phyloP scores from a whole-genome alignment of 2,113 vertebrate species.

The Corvus cornix region DNA sequence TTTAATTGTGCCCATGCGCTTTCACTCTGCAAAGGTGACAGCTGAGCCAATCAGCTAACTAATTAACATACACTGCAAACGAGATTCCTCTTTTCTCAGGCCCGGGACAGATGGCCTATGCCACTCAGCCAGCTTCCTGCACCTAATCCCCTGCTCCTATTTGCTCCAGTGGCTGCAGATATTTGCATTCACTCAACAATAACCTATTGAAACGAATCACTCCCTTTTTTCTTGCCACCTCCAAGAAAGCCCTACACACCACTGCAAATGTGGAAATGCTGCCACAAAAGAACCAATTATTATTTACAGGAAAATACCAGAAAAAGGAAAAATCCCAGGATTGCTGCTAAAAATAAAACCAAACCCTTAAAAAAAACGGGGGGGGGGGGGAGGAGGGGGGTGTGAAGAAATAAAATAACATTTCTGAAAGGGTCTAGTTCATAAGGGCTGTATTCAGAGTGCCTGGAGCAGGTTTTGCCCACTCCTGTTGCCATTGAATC shows the following conservation, averaged over 20 bases:
- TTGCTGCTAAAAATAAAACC: neutral
- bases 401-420: neutral
- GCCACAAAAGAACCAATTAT: conserved; percentile 55
- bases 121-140: conserved; percentile 68
- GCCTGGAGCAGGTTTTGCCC: neutral
- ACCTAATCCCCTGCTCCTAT: conserved; percentile 66
- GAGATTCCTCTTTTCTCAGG: conserved; percentile 72
- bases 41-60: conserved; percentile 68
- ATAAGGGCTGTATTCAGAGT: neutral
- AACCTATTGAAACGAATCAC: conserved; percentile 66
- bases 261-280: conserved; percentile 40
- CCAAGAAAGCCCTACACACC: conserved; percentile 30
- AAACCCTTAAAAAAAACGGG: neutral
- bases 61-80: conserved; percentile 75
- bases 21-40: conserved; percentile 64
- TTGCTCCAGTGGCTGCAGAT: conserved; percentile 66
- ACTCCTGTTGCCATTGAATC: neutral
- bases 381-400: too few species aligned
- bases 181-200: conserved; percentile 73
- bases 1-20: conserved; percentile 54
- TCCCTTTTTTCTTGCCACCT: conserved; percentile 62
- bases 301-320: conserved; percentile 48
- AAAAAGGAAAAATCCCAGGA: neutral
- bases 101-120: conserved; percentile 72
- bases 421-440: neutral